Evolutionary conservation across 2,113 vertebrate genomes (phyloP).

Genomic region (Muscicapa adusta): DNA sequence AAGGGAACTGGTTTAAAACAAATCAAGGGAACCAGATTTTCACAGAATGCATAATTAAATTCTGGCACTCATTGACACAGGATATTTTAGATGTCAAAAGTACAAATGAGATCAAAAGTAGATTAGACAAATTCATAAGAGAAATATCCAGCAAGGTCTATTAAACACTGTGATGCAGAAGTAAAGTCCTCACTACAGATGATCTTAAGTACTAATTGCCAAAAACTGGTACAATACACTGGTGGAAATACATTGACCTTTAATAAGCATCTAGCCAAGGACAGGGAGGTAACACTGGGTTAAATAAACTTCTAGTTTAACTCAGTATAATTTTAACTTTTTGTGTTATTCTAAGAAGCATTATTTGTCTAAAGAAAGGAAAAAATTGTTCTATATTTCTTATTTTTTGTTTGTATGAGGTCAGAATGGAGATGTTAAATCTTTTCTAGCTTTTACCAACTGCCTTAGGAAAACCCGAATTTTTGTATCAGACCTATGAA

Average conservation of each 20-base stretch:
- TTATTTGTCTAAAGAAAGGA: fast-evolving
- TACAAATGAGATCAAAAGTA: slow-evolving; percentile 33
- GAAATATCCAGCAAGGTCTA: background rate
- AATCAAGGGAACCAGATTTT: background rate
- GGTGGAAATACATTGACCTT: background rate
- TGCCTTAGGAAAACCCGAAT: background rate
- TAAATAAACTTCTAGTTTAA: background rate
- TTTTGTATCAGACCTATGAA: background rate
- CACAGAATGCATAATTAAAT: background rate
- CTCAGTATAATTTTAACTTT: background rate
- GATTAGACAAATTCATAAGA: background rate
- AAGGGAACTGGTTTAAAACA: slow-evolving; percentile 18
- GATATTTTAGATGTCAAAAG: slow-evolving; percentile 20
- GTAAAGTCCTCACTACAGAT: background rate
- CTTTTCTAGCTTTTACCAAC: background rate
- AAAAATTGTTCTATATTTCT: background rate
- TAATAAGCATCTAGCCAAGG: background rate
- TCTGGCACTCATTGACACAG: background rate
- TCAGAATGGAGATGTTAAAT: background rate
- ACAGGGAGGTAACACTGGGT: background rate
- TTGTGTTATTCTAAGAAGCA: background rate
- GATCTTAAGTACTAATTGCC: background rate
- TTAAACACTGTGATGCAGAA: background rate
- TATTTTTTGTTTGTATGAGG: background rate
- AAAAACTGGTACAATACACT: background rate